Conservation (phyloP, 2,888 invertebrate genomes). For the Hemistola chrysoprasaria region DNA sequence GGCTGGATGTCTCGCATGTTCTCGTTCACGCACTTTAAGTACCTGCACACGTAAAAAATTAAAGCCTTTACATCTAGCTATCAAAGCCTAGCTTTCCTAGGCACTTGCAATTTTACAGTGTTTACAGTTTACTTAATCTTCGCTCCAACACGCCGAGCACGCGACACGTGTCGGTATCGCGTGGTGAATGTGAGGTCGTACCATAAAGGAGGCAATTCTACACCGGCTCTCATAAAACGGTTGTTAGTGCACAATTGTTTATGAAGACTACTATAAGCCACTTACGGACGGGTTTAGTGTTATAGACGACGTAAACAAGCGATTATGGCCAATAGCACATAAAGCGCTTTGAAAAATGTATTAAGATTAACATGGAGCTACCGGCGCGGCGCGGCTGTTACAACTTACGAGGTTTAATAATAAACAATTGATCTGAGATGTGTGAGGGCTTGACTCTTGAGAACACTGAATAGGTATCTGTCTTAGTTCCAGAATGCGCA, state of each 20-base stretch:
- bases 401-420: conserved; percentile 5
- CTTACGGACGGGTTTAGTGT: conserved; percentile 48
- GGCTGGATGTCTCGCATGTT: conserved; percentile 97
- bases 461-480: neutral
- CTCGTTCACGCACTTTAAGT: conserved; percentile 93
- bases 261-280: conserved; percentile 46
- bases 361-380: conserved; percentile 19
- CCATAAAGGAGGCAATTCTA: conserved; percentile 18
- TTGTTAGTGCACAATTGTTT: conserved; percentile 28
- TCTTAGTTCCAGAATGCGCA: conserved; percentile 2
- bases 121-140: conserved; percentile 16
- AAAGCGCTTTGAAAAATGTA: conserved; percentile 26
- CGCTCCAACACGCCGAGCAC: conserved; percentile 9
- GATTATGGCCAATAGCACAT: conserved; percentile 44
- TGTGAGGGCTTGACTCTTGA: conserved; percentile 7
- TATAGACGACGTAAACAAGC: conserved; percentile 53
- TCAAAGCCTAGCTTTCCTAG: conserved; percentile 3
- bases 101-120: conserved; percentile 10
- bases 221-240: conserved; percentile 24
- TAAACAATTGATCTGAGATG: conserved; percentile 14
- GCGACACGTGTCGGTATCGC: conserved; percentile 14
- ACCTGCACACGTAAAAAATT: conserved; percentile 67
- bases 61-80: neutral
- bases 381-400: conserved; percentile 3
- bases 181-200: conserved; percentile 17